Percentiles rank a stretch among this genome's conserved stretches.
Conservation (phyloP, 2,797 vertebrate species). For the Pseudocheirus occidentalis region DNA sequence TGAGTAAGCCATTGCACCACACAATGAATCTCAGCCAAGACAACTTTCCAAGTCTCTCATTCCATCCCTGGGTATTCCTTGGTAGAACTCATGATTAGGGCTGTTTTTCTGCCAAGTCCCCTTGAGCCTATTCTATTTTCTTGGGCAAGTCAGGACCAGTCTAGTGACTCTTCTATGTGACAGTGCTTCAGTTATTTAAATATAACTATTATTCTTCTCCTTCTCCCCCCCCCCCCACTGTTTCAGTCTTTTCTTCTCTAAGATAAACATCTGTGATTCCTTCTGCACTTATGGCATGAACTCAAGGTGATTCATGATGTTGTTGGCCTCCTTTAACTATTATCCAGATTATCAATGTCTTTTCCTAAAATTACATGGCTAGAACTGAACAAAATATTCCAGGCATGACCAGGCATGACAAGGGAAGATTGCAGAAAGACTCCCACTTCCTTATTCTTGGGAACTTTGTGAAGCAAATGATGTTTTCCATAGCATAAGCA, state of each 20-base stretch:
- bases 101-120: background rate
- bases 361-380: background rate
- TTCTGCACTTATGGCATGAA: background rate
- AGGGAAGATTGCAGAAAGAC: background rate
- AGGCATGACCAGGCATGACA: background rate
- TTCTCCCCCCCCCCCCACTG: no score
- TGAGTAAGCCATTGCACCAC: background rate
- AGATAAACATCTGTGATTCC: background rate
- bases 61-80: background rate
- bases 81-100: no score
- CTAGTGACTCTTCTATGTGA: background rate
- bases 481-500: background rate
- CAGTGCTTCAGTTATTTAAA: background rate
- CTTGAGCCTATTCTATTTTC: background rate
- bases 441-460: background rate
- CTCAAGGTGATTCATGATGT: background rate
- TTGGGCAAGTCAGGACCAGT: background rate
- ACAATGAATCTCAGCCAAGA: background rate
- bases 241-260: background rate
- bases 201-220: background rate
- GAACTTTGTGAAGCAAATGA: background rate
- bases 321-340: background rate
- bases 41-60: background rate
- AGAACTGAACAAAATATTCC: background rate
- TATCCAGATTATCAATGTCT: background rate